These are phyloP conservation scores for Lasioglossum vierecki DNA, from an alignment of 2,888 invertebrate genomes.

Conservation along the genomic window DNA sequence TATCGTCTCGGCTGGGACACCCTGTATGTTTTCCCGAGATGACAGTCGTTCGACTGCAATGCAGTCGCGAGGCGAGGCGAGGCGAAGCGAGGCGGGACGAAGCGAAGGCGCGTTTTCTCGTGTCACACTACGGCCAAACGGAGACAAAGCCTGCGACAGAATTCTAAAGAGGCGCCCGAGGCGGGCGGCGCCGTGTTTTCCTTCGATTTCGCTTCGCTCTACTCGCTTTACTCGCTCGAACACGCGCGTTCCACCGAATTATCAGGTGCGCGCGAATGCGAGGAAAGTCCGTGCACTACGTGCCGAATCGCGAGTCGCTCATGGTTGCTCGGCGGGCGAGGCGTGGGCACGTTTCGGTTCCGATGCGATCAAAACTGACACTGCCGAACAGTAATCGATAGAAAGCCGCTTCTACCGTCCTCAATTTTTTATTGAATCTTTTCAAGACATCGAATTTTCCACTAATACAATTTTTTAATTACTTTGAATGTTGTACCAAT, in stretches of 20 bases:
- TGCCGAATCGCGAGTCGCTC: slow-evolving; percentile 64
- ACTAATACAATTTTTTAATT: too few species aligned
- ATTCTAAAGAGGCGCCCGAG: slow-evolving; percentile 9
- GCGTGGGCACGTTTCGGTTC: not conserved
- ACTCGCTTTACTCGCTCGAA: not conserved
- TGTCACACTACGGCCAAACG: not conserved
- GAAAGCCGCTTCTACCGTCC: not conserved
- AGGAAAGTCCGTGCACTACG: slow-evolving; percentile 72
- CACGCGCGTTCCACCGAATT: slow-evolving; percentile 48
- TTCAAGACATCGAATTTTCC: too few species aligned
- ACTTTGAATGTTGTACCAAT: too few species aligned
- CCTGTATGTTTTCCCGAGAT: slow-evolving; percentile 4
- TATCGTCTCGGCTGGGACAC: not conserved
- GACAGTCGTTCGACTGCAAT: slow-evolving; percentile 10
- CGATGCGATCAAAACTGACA: not conserved
- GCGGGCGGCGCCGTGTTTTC: slow-evolving; percentile 23
- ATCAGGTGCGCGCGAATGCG: slow-evolving; percentile 47
- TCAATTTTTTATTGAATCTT: not conserved
- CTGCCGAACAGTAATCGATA: not conserved
- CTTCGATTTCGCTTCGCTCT: not conserved
- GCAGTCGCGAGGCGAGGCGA: not conserved
- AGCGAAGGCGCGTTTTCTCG: not conserved
- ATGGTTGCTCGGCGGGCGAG: slow-evolving; percentile 47
- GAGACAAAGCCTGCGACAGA: slow-evolving; percentile 21
- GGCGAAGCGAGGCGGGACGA: not conserved